Evolutionary conservation across 2,113 vertebrate genomes (phyloP).

Genomic region (Phylloscopus trochiloides): DNA sequence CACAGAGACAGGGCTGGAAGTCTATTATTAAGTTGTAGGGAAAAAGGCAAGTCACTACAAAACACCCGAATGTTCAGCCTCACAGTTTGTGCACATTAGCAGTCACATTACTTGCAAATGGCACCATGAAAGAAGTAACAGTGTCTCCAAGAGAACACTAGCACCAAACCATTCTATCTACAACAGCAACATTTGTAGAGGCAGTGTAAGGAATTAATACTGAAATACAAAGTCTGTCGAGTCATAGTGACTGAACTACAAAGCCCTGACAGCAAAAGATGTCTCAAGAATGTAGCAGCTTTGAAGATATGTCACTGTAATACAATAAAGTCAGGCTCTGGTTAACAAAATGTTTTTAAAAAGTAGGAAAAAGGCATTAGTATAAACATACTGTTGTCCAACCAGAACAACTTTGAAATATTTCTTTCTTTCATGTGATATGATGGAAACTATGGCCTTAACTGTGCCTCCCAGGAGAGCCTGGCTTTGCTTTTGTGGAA

Average conservation of each 20-base stretch:
- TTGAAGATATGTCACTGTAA: neutral
- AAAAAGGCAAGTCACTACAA: neutral
- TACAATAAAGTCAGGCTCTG: neutral
- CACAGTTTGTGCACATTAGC: neutral
- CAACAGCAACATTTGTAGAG: neutral
- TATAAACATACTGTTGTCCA: neutral
- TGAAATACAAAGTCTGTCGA: neutral
- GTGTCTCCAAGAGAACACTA: neutral
- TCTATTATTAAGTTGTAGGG: neutral
- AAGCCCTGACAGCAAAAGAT: neutral
- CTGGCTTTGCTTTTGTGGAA: neutral
- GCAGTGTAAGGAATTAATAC: neutral
- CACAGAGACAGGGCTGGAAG: neutral
- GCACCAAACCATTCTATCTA: neutral
- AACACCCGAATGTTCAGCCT: neutral
- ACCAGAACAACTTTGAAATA: neutral
- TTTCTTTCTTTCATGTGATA: neutral
- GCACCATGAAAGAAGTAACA: neutral
- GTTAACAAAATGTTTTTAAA: neutral
- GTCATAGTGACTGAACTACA: neutral
- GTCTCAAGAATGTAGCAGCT: neutral
- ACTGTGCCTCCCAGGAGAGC: neutral
- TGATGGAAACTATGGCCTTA: neutral
- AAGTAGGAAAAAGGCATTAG: neutral
- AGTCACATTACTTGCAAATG: neutral